Conservation (phyloP, 2,797 vertebrate species). For the Otolemur crassicaudatus region DNA sequence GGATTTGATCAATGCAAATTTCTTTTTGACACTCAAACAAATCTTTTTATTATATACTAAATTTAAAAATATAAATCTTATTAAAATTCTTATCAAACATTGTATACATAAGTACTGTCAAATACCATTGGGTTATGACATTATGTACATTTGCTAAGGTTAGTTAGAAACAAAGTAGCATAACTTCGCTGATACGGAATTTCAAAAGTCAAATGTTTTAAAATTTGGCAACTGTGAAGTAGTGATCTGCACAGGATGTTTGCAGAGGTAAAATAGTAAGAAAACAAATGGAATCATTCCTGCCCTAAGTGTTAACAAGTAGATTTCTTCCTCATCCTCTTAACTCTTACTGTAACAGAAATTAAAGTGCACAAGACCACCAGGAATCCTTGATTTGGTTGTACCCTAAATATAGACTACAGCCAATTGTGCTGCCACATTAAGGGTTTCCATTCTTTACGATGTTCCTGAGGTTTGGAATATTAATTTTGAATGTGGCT, state of each 20-base stretch:
- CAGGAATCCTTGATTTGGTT: slow-evolving; percentile 79
- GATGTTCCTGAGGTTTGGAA: slow-evolving; percentile 73
- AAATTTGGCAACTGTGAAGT: slow-evolving; percentile 86
- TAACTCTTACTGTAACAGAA: slow-evolving; percentile 78
- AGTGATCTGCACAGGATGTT: slow-evolving; percentile 78
- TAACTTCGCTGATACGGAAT: slow-evolving; percentile 81
- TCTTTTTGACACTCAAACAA: slow-evolving; percentile 80
- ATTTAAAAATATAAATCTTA: slow-evolving; percentile 91
- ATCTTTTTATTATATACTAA: slow-evolving; percentile 89
- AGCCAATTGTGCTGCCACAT: slow-evolving; percentile 67
- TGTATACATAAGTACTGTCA: slow-evolving; percentile 87
- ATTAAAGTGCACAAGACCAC: slow-evolving; percentile 89
- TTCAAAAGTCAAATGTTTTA: slow-evolving; percentile 74
- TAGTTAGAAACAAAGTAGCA: slow-evolving; percentile 81
- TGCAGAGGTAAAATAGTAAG: slow-evolving; percentile 81
- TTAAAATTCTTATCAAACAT: slow-evolving; percentile 90
- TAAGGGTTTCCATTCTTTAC: slow-evolving; percentile 67
- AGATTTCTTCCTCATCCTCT: slow-evolving; percentile 78
- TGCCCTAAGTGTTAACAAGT: slow-evolving; percentile 82
- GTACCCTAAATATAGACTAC: slow-evolving; percentile 63
- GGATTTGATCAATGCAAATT: background rate
- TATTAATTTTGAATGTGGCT: slow-evolving; percentile 65
- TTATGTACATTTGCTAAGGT: slow-evolving; percentile 86
- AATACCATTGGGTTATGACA: slow-evolving; percentile 83
- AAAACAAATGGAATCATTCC: slow-evolving; percentile 81